These are phyloP conservation scores for Paracanthobrama guichenoti DNA, from an alignment of 2,113 vertebrate genomes.

Conservation along the genomic window DNA sequence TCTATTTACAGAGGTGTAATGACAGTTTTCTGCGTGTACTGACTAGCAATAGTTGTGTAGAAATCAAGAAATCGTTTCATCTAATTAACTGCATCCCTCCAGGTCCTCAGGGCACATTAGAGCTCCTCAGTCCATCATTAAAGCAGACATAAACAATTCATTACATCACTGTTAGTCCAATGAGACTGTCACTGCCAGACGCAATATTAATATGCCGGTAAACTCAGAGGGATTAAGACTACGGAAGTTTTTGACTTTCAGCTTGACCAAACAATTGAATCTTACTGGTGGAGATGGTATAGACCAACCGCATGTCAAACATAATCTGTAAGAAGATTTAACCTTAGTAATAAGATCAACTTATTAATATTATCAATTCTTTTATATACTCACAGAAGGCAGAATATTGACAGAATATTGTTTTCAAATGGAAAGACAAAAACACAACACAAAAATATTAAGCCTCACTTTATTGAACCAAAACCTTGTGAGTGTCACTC, in stretches of 20 bases:
- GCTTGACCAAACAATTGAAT: conserved; percentile 64
- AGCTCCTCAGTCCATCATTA: conserved; percentile 77
- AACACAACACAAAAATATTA: conserved; percentile 33
- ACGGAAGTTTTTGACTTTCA: conserved; percentile 65
- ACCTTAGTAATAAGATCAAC: not conserved
- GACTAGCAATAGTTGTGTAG: conserved; percentile 18
- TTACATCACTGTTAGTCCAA: conserved; percentile 78
- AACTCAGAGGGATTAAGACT: conserved; percentile 70
- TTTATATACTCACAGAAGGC: not conserved
- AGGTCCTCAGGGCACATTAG: conserved; percentile 76
- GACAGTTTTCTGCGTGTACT: conserved; percentile 25
- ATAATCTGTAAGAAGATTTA: not conserved
- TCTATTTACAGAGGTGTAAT: conserved; percentile 28
- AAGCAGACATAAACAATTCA: conserved; percentile 79
- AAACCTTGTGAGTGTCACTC: conserved; percentile 6
- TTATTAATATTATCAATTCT: not conserved
- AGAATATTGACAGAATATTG: too few relatives aligned
- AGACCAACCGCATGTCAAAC: not conserved
- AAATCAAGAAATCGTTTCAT: conserved; percentile 42
- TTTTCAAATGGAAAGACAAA: too few relatives aligned
- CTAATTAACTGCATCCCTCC: conserved; percentile 52
- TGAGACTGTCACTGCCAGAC: conserved; percentile 72
- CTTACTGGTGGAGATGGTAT: not conserved
- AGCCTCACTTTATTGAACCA: conserved; percentile 66
- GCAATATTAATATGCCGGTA: conserved; percentile 73